A percentile compares a stretch with the other conserved stretches of the same genome.
Evolutionary conservation across 2,797 vertebrate species (phyloP).

Genomic region (Sciurus carolinensis): DNA sequence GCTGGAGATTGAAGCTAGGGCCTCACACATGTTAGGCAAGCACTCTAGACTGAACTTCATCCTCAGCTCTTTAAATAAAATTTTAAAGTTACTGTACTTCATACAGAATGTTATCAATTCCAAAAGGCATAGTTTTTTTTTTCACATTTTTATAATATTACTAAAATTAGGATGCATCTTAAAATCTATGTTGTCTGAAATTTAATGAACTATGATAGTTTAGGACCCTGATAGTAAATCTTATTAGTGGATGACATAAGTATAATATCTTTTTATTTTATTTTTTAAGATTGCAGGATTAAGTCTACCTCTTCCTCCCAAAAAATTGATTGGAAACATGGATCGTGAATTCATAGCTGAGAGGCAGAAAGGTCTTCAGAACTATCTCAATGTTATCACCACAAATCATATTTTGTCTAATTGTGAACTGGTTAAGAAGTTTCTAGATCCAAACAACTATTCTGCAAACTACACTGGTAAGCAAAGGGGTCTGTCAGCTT

Average conservation of each 20-base stretch:
- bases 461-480: conserved; percentile 97
- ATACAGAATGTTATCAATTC: conserved; percentile 55
- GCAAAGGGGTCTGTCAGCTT: conserved; percentile 43
- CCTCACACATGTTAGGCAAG: too few species aligned
- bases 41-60: too few species aligned
- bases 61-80: neutral
- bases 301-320: conserved; percentile 96
- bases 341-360: conserved; percentile 98
- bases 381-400: conserved; percentile 96
- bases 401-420: conserved; percentile 95
- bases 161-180: conserved; percentile 49
- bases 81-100: conserved; percentile 29
- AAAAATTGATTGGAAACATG: conserved; percentile 99
- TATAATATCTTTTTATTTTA: conserved; percentile 76
- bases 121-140: neutral
- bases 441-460: conserved; percentile 97
- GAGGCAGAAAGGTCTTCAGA: conserved; percentile 97
- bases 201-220: neutral
- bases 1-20: too few species aligned
- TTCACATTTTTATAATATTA: conserved; percentile 30
- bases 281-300: conserved; percentile 94
- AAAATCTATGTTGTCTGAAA: neutral
- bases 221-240: conserved; percentile 23
- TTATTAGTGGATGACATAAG: conserved; percentile 49
- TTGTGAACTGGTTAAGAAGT: conserved; percentile 96